Conservation (phyloP, 2,113 vertebrate species). For the Elaphurus davidianus region DNA sequence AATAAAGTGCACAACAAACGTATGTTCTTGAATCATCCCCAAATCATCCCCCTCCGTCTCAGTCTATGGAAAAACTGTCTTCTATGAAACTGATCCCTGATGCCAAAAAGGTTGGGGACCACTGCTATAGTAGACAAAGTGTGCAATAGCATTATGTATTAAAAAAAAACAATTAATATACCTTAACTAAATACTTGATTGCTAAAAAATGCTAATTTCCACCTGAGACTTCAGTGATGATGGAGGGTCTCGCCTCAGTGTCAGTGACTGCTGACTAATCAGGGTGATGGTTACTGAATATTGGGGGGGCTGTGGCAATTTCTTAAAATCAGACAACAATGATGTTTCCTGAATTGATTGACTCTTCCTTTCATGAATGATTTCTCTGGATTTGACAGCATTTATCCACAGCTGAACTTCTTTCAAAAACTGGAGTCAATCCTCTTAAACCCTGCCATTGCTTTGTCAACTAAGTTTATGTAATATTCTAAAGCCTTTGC, state of each 20-base stretch:
- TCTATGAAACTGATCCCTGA: neutral
- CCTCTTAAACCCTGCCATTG: neutral
- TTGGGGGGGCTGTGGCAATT: neutral
- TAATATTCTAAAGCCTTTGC: neutral
- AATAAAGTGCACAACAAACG: neutral
- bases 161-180: neutral
- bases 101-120: neutral
- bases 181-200: neutral
- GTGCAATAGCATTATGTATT: neutral
- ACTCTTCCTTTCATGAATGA: neutral
- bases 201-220: neutral
- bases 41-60: neutral
- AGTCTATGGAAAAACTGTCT: neutral
- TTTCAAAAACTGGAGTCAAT: neutral
- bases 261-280: neutral
- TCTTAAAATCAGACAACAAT: neutral
- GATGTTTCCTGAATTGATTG: neutral
- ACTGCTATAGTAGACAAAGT: neutral
- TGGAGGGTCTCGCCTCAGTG: neutral
- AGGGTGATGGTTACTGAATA: neutral
- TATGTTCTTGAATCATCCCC: neutral
- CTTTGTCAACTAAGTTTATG: neutral
- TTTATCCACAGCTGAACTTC: neutral
- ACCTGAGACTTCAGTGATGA: neutral
- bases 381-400: neutral